phyloP scores from a whole-genome alignment of 1,140 invertebrate species.

The Heliconius melpomene region DNA sequence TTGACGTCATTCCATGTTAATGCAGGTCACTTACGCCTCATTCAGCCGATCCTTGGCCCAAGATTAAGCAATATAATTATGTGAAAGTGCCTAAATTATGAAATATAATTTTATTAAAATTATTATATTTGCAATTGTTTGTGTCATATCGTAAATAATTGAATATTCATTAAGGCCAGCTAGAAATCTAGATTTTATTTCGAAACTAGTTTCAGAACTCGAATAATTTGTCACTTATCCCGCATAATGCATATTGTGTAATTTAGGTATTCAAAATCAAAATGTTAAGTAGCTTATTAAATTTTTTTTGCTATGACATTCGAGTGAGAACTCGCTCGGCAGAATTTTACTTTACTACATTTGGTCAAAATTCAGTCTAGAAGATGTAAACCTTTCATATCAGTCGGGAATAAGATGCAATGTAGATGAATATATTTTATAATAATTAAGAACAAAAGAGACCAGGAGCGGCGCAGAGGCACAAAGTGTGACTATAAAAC shows the following conservation, averaged over 20 bases:
- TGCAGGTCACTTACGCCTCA: neutral
- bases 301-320: too few species aligned
- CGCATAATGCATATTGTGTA: neutral
- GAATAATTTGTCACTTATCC: neutral
- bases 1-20: neutral
- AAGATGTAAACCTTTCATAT: too few species aligned
- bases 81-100: neutral
- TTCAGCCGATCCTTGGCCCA: neutral
- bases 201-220: neutral
- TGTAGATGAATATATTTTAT: too few species aligned
- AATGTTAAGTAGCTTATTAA: too few species aligned
- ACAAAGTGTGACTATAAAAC: too few species aligned
- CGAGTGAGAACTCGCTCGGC: too few species aligned
- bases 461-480: too few species aligned
- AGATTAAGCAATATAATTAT: neutral
- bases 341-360: too few species aligned
- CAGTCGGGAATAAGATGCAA: too few species aligned
- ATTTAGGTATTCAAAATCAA: too few species aligned
- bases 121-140: neutral
- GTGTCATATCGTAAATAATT: neutral
- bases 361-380: too few species aligned
- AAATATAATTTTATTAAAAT: neutral
- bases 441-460: too few species aligned
- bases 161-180: neutral
- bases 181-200: neutral